Evolutionary conservation across 2,113 vertebrate species (phyloP).

Genomic region (Nibea coibor): DNA sequence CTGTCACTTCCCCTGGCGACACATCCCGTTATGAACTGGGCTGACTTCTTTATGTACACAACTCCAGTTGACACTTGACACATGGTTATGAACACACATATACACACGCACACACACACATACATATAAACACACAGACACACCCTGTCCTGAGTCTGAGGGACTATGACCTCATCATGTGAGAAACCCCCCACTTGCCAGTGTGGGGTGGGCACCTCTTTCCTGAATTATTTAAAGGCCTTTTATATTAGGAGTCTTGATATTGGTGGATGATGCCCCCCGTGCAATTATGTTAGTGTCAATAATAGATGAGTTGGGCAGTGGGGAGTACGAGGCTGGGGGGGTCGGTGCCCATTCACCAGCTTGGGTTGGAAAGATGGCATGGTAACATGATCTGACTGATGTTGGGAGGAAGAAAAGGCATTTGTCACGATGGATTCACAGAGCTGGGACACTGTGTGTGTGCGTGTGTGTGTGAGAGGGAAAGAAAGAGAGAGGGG

Average conservation of each 20-base stretch:
- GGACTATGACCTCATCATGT: conserved; percentile 74
- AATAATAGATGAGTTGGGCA: conserved; percentile 74
- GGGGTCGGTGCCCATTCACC: conserved; percentile 48
- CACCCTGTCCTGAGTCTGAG: conserved; percentile 46
- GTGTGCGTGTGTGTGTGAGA: conserved; percentile 11
- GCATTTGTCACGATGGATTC: conserved; percentile 21
- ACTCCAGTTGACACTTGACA: conserved; percentile 26
- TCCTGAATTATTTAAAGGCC: conserved; percentile 74
- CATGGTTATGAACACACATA: conserved; percentile 8
- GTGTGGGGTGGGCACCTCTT: conserved; percentile 45
- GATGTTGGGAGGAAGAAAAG: conserved; percentile 19
- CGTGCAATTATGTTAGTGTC: conserved; percentile 68
- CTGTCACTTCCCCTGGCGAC: conserved; percentile 34
- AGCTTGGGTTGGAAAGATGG: conserved; percentile 40
- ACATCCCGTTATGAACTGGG: conserved; percentile 61
- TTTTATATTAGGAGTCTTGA: conserved; percentile 66
- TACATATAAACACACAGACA: not conserved
- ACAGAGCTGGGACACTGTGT: conserved; percentile 9
- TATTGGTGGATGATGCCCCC: conserved; percentile 61
- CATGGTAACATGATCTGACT: conserved; percentile 60
- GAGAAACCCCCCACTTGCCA: conserved; percentile 35
- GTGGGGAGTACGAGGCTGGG: conserved; percentile 20
- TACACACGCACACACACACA: not conserved
- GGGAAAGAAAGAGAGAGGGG: conserved; percentile 8
- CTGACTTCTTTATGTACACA: conserved; percentile 65